These are phyloP conservation scores for Garrulus glandarius DNA, from an alignment of 2,797 vertebrate species.

Conservation along the genomic window DNA sequence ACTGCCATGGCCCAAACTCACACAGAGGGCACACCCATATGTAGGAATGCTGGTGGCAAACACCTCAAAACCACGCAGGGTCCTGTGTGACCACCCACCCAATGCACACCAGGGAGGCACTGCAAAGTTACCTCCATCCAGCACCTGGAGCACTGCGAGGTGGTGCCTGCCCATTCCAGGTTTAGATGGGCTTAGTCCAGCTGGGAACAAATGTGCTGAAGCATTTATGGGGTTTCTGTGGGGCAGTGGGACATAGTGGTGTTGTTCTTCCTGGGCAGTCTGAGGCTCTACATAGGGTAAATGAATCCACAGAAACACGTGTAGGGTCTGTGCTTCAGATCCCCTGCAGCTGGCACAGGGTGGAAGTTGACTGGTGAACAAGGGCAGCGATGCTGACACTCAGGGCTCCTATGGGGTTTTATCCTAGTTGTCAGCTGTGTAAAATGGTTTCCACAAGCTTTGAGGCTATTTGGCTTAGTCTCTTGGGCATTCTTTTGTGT, in stretches of 20 bases:
- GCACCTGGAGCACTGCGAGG: accelerated
- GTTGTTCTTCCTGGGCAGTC: not conserved
- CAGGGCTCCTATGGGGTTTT: not conserved
- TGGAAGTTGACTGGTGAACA: not conserved
- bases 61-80: accelerated
- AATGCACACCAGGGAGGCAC: accelerated
- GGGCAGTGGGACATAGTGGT: accelerated
- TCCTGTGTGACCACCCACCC: not conserved
- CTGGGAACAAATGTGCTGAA: not conserved
- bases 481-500: not conserved
- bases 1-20: not conserved
- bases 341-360: not conserved
- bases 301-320: accelerated
- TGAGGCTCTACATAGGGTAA: not conserved
- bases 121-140: not conserved
- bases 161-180: accelerated
- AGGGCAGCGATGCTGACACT: accelerated
- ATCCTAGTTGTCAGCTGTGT: not conserved
- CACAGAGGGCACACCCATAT: accelerated
- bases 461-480: not conserved
- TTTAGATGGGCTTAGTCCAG: not conserved
- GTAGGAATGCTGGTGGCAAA: accelerated
- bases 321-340: not conserved
- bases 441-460: not conserved
- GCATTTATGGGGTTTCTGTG: not conserved